A percentile compares a stretch with the other conserved stretches of the same genome.
Conservation (phyloP, 2,797 vertebrate species). For the Coregonus sp. region DNA sequence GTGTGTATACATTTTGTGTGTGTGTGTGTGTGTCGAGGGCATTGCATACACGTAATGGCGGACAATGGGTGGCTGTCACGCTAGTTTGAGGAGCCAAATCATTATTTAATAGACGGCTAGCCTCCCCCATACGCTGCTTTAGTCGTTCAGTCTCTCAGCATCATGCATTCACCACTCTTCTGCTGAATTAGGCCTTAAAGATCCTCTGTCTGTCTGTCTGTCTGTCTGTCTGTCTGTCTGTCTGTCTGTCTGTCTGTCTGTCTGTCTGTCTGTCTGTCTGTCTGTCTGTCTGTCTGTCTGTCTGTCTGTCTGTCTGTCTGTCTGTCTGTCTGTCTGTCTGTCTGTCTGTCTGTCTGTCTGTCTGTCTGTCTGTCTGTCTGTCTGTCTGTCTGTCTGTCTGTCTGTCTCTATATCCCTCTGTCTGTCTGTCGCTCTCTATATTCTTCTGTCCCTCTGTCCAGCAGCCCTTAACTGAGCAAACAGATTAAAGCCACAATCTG, state of each 20-base stretch:
- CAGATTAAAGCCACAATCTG: constrained; percentile 73
- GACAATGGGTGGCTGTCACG: constrained; percentile 80
- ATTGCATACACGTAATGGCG: constrained; percentile 67
- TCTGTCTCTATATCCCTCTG: no score
- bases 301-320: no score
- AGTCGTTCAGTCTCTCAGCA: constrained; percentile 50
- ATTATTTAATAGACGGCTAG: constrained; percentile 80
- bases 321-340: no score
- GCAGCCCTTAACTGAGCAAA: constrained; percentile 70
- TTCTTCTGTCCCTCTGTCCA: not conserved
- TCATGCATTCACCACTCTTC: constrained; percentile 70
- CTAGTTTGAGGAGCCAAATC: constrained; percentile 79
- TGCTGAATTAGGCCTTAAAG: constrained; percentile 72
- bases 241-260: no score
- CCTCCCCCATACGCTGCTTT: constrained; percentile 63
- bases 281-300: no score
- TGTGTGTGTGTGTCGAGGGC: constrained; percentile 40
- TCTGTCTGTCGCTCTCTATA: no score
- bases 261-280: no score
- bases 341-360: no score
- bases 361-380: no score
- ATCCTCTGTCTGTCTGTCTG: constrained; percentile 4
- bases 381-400: no score
- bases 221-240: not conserved
- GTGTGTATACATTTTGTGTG: no score